A percentile compares a stretch with the other conserved stretches of the same genome.
phyloP scores from a whole-genome alignment of 2,113 vertebrate species.

The Saguinus imperator region DNA sequence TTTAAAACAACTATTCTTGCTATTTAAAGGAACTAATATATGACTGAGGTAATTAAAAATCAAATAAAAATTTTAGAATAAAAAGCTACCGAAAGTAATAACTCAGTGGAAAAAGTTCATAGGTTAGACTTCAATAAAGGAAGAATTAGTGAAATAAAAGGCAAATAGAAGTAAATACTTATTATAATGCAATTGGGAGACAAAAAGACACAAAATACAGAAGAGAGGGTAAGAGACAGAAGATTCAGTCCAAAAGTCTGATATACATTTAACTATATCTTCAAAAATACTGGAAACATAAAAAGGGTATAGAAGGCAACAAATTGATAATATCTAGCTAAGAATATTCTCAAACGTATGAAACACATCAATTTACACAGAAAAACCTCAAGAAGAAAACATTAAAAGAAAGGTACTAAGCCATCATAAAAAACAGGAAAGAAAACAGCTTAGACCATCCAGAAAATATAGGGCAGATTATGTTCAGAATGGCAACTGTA shows the following conservation, averaged over 20 bases:
- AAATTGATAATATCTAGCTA: background rate
- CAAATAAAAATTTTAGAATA: background rate
- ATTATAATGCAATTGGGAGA: background rate
- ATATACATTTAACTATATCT: background rate
- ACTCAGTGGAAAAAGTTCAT: background rate
- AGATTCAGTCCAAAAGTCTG: background rate
- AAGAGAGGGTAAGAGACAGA: background rate
- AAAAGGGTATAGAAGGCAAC: background rate
- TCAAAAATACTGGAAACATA: background rate
- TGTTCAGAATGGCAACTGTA: background rate
- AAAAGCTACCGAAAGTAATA: background rate
- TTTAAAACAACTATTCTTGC: background rate
- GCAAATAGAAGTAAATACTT: background rate
- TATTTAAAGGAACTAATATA: background rate
- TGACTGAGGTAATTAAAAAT: background rate
- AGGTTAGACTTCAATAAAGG: background rate
- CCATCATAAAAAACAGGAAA: background rate
- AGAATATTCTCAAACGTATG: background rate
- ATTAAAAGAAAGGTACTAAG: background rate
- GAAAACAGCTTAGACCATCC: background rate
- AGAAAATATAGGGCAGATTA: background rate
- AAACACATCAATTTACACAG: background rate
- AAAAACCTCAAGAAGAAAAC: background rate
- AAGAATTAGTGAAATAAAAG: background rate
- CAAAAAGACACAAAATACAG: background rate